These are phyloP conservation scores for Biston stratarius DNA, from an alignment of 2,888 invertebrate species.

Conservation along the genomic window DNA sequence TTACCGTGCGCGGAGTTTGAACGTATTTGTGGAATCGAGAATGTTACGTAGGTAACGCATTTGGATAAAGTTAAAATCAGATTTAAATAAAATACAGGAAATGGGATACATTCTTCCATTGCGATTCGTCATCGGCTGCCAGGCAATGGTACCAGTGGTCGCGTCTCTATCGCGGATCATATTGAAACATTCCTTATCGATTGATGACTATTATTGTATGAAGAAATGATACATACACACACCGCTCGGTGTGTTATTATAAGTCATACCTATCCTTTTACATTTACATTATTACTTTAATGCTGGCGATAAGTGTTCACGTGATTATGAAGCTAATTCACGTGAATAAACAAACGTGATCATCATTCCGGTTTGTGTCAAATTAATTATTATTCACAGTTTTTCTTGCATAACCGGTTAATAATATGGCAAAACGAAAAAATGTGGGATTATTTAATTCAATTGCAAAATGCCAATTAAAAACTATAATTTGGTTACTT, in stretches of 20 bases:
- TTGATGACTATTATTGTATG: conserved; percentile 21
- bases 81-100: conserved; percentile 21
- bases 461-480: not conserved
- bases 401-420: conserved; percentile 9
- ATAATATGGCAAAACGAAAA: not conserved
- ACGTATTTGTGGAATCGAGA: conserved; percentile 35
- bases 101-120: conserved; percentile 19
- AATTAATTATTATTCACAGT: conserved; percentile 10
- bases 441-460: not conserved
- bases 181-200: conserved; percentile 30
- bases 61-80: conserved; percentile 7
- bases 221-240: conserved; percentile 17
- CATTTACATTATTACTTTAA: conserved; percentile 9
- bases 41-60: conserved; percentile 17
- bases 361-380: conserved; percentile 9
- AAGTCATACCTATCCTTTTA: conserved; percentile 4
- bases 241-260: not conserved
- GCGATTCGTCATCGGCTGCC: conserved; percentile 22
- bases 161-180: conserved; percentile 6
- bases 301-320: conserved; percentile 25
- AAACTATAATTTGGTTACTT: not conserved
- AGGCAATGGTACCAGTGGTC: not conserved
- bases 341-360: conserved; percentile 20
- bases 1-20: conserved; percentile 33
- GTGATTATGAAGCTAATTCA: conserved; percentile 27